Conservation (phyloP, 2,113 vertebrate species). For the Siphamia tubifer region DNA sequence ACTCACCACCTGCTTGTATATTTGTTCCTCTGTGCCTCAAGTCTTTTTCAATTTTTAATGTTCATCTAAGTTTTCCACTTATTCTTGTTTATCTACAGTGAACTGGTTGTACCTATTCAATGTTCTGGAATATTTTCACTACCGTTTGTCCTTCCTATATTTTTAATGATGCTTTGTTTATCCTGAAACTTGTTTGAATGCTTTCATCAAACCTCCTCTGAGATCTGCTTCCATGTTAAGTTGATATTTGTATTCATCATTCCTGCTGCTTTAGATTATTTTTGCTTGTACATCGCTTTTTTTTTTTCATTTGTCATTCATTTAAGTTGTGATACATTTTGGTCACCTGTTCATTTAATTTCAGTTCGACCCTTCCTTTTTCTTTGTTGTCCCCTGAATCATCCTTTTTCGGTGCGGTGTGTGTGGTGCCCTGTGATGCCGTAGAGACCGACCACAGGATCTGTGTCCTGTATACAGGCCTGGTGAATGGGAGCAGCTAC, state of each 20-base stretch:
- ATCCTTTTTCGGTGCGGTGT: conserved; percentile 36
- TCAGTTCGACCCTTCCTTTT: conserved; percentile 57
- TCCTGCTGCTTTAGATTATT: background rate
- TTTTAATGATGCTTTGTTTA: background rate
- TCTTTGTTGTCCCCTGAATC: conserved; percentile 33
- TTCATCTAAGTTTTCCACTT: conserved; percentile 12
- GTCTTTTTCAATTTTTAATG: background rate
- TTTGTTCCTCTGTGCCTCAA: background rate
- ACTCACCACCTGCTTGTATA: background rate
- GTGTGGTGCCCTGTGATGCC: conserved; percentile 76
- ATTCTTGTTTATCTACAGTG: background rate
- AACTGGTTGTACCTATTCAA: background rate
- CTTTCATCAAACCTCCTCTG: background rate
- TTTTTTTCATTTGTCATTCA: conserved; percentile 28
- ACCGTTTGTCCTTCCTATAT: background rate
- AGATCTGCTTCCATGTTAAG: background rate
- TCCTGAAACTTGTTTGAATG: background rate
- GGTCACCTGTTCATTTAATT: conserved; percentile 46
- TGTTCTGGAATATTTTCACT: background rate
- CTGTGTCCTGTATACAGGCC: conserved; percentile 99
- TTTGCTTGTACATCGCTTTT: conserved; percentile 23
- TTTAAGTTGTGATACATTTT: conserved; percentile 46
- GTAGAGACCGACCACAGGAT: conserved; percentile 98
- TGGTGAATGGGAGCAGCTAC: conserved; percentile 96
- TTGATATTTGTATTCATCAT: conserved; percentile 1